Percentiles rank a stretch among this genome's conserved stretches.
Conservation (phyloP, 2,797 vertebrate species). For the Sarcophilus harrisii region DNA sequence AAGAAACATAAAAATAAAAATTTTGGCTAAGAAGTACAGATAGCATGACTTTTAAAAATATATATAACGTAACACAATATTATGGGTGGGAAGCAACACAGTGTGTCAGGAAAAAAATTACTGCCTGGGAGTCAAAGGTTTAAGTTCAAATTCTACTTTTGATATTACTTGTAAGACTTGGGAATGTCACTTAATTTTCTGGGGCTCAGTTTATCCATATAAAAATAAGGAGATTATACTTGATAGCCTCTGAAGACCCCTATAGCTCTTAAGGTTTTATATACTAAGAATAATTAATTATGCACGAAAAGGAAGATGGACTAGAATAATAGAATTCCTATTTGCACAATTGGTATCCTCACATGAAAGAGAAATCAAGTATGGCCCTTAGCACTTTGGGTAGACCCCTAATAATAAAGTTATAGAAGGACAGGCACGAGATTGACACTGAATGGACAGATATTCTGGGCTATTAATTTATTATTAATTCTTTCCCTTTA, state of each 20-base stretch:
- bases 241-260: neutral
- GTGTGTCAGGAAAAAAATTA: conserved; percentile 67
- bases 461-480: neutral
- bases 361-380: neutral
- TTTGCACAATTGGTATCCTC: neutral
- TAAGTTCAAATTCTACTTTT: neutral
- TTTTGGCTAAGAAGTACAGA: conserved; percentile 78
- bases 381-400: neutral
- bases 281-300: conserved; percentile 53
- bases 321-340: neutral
- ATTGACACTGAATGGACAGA: neutral
- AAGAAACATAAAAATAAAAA: conserved; percentile 68
- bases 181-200: neutral
- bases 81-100: neutral
- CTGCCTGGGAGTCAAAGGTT: neutral
- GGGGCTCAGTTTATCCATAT: neutral
- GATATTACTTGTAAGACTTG: neutral
- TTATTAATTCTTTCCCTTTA: conserved; percentile 50
- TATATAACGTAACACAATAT: neutral
- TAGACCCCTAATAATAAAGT: neutral
- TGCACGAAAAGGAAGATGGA: neutral
- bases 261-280: neutral
- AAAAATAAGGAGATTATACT: neutral
- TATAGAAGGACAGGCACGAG: neutral
- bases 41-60: conserved; percentile 65